phyloP scores from a whole-genome alignment of 2,888 invertebrate species.

The Drosophila dives region DNA sequence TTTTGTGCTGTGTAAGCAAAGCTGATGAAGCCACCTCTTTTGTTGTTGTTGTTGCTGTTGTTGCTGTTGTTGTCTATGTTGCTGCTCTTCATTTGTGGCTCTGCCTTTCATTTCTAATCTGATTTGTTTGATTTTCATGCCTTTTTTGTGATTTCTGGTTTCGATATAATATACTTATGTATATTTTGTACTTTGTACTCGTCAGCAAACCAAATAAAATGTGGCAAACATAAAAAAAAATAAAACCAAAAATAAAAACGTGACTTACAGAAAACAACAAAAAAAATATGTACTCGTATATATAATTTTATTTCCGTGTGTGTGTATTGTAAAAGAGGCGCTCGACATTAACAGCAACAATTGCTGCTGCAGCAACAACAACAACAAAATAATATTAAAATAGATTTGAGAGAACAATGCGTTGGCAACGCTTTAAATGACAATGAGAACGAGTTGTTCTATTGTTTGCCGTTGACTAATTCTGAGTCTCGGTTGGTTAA shows the following conservation, averaged over 20 bases:
- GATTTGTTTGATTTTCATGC: constrained; percentile 62
- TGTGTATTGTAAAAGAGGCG: constrained; percentile 39
- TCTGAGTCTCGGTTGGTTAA: constrained; percentile 45
- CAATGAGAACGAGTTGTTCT: constrained; percentile 45
- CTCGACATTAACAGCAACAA: constrained; percentile 18
- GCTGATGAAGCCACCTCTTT: constrained; percentile 41
- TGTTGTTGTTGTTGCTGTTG: constrained; percentile 5
- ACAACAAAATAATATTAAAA: constrained; percentile 20
- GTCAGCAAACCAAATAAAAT: constrained; percentile 58
- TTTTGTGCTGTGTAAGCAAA: constrained; percentile 66
- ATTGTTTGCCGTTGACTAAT: constrained; percentile 49
- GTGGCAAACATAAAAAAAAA: constrained; percentile 24
- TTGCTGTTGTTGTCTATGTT: constrained; percentile 10
- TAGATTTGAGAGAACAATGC: constrained; percentile 54
- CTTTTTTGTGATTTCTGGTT: constrained; percentile 50
- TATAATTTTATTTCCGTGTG: constrained; percentile 47
- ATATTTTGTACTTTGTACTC: constrained; percentile 26
- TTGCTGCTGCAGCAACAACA: not conserved
- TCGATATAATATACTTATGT: constrained; percentile 11
- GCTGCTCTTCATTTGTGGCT: constrained; percentile 3
- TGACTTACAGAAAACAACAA: constrained; percentile 48
- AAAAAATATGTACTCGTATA: constrained; percentile 70
- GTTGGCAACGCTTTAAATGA: constrained; percentile 60
- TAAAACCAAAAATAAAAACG: constrained; percentile 53
- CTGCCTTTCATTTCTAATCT: constrained; percentile 57